Conservation (phyloP, 2,113 vertebrate species). For the Ophthalmolycus amberensis region DNA sequence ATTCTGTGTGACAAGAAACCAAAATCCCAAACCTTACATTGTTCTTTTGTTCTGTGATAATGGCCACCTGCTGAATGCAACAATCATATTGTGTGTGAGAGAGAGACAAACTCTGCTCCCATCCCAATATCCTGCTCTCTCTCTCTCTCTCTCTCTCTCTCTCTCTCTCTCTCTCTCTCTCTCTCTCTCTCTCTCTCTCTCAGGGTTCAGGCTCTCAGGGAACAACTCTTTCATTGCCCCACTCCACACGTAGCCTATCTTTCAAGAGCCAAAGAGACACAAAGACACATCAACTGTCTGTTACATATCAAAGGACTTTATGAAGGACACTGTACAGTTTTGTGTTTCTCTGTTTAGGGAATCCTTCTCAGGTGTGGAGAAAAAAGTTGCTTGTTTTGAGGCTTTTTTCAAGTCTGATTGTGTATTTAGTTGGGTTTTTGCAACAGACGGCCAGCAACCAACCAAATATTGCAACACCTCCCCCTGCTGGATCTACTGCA, state of each 20-base stretch:
- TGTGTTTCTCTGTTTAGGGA: background rate
- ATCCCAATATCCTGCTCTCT: background rate
- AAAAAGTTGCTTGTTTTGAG: conserved; percentile 13
- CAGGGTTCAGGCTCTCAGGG: conserved; percentile 14
- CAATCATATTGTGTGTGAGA: conserved; percentile 12
- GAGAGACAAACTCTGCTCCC: background rate
- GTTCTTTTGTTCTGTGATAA: conserved; percentile 27
- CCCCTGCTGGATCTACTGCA: conserved; percentile 88
- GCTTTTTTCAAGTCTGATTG: conserved; percentile 4
- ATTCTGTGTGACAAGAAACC: conserved; percentile 3
- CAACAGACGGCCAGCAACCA: conserved; percentile 31
- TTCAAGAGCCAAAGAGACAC: background rate
- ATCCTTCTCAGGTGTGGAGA: background rate
- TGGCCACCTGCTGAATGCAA: conserved; percentile 14
- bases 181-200: conserved; percentile 1
- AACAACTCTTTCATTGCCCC: conserved; percentile 33
- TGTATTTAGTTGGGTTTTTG: conserved; percentile 25
- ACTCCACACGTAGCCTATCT: conserved; percentile 5
- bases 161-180: background rate
- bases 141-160: background rate
- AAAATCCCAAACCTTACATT: conserved; percentile 1
- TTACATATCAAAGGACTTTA: conserved; percentile 2
- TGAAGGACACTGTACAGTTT: background rate
- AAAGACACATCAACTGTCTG: conserved; percentile 14
- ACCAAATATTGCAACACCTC: conserved; percentile 88